Base-by-base conservation (phyloP, 2,888 invertebrate genomes). In the Aspidiotus rigidus region DNA sequence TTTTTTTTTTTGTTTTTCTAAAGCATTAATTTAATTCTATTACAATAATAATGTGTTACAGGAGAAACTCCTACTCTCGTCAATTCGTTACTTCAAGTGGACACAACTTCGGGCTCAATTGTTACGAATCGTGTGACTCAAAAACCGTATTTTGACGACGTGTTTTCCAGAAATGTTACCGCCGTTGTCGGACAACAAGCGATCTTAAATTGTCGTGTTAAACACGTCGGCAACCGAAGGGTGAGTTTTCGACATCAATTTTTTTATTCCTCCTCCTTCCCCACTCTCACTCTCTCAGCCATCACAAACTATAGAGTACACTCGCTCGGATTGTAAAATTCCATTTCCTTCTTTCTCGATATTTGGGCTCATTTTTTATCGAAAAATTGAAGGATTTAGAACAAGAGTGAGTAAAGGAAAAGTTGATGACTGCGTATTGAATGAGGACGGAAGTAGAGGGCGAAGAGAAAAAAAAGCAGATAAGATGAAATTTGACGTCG, bases 201-300 rank as follows among this genome's bases (percentile, higher is more conserved):
- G 17, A 82, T 88, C 74, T 82, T 92, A 73, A 84, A 86, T 76
- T 92, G 92, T 79, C 83, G 90, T 69, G 91, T 91, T 62, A 91
- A 90, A 77, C 88, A 91, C 78, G 88, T 89, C 75, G 90, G 90
- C 63, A 89, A 92, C 77, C 83, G 90, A 78, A 91, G 90, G 79
- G 92, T 91, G 78, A 86, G 87, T 69, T 3, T 49, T 49, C 3
- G 11, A 6, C 2, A 6, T 49, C 10, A 49, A 49, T 13, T 49
- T 49, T n/a, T 49, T n/a, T 49, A 49, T n/a, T 49, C 49, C 49
- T n/a, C n/a, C n/a, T 49, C 49, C 11, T 11, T 49, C 3, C n/a
- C 3, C 11, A 6, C 49, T n/a, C 49, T 49, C 49, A 2, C 49
- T 49, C 49, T n/a, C 49, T 49, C 49, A 49, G 2, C 49, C 49